Conservation (phyloP, 2,797 vertebrate species). For the Gobio occitaniae region DNA sequence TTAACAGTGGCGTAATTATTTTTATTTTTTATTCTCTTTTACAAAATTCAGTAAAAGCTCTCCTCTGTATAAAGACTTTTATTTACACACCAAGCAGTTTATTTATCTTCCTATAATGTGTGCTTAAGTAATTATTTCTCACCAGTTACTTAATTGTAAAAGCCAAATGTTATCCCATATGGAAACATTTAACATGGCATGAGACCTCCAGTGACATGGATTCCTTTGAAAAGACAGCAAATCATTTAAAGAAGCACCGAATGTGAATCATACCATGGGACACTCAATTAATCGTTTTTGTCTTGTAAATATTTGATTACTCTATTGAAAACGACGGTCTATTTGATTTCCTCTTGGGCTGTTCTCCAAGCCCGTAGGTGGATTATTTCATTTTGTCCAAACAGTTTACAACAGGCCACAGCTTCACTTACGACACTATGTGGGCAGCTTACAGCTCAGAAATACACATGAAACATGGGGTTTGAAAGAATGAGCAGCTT, state of each 20-base stretch:
- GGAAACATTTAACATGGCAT: slow-evolving; percentile 35
- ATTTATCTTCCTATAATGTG: slow-evolving; percentile 30
- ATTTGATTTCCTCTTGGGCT: slow-evolving; percentile 68
- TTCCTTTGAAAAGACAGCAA: slow-evolving; percentile 28
- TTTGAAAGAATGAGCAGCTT: slow-evolving; percentile 65
- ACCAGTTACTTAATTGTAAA: slow-evolving; percentile 39
- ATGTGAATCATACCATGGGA: slow-evolving; percentile 60
- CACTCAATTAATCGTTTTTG: slow-evolving; percentile 70
- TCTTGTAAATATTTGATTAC: slow-evolving; percentile 76
- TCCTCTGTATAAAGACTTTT: not conserved
- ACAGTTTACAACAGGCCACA: slow-evolving; percentile 80
- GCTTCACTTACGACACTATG: slow-evolving; percentile 76
- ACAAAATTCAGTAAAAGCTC: slow-evolving; percentile 2
- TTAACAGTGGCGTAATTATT: not conserved
- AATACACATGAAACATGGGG: slow-evolving; percentile 73
- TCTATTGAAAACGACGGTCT: slow-evolving; percentile 56
- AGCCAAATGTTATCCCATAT: slow-evolving; percentile 36
- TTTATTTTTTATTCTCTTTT: not conserved
- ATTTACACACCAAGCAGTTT: slow-evolving; percentile 24
- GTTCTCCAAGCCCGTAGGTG: slow-evolving; percentile 72
- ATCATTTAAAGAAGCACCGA: slow-evolving; percentile 48
- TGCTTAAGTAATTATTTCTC: slow-evolving; percentile 40
- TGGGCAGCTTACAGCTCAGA: slow-evolving; percentile 78
- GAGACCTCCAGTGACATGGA: slow-evolving; percentile 20
- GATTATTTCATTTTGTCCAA: slow-evolving; percentile 83